Evolutionary conservation across 2,797 vertebrate genomes (phyloP).

Genomic region (Gymnocypris eckloni): DNA sequence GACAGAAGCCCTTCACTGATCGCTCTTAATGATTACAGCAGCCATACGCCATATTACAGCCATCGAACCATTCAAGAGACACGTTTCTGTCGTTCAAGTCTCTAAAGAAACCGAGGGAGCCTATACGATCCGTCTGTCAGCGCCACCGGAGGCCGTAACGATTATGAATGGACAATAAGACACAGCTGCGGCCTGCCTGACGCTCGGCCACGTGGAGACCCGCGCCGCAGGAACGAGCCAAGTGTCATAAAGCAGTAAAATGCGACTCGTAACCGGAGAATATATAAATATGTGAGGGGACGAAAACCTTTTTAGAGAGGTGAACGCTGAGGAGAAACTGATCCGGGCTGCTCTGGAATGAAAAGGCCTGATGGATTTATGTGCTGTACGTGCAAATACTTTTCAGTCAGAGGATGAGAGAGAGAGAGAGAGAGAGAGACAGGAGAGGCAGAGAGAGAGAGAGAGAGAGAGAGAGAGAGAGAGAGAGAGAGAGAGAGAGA

Average conservation of each 20-base stretch:
- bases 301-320: neutral
- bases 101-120: conserved; percentile 2
- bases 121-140: conserved; percentile 37
- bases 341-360: conserved; percentile 15
- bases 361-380: conserved; percentile 9
- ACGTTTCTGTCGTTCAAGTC: neutral
- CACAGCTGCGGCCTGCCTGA: conserved; percentile 36
- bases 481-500: neutral
- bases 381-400: neutral
- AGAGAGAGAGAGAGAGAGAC: neutral
- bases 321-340: neutral
- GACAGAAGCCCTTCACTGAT: neutral
- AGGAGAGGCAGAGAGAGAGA: neutral
- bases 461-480: neutral
- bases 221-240: neutral
- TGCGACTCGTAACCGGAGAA: neutral
- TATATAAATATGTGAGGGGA: neutral
- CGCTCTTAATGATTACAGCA: neutral
- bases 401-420: neutral
- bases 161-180: conserved; percentile 49
- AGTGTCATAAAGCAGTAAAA: conserved; percentile 14
- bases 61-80: neutral
- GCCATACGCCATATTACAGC: neutral
- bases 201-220: conserved; percentile 36
- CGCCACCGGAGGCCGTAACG: conserved; percentile 35